Conservation (phyloP, 2,113 vertebrate genomes). For the Mungos mungo region DNA sequence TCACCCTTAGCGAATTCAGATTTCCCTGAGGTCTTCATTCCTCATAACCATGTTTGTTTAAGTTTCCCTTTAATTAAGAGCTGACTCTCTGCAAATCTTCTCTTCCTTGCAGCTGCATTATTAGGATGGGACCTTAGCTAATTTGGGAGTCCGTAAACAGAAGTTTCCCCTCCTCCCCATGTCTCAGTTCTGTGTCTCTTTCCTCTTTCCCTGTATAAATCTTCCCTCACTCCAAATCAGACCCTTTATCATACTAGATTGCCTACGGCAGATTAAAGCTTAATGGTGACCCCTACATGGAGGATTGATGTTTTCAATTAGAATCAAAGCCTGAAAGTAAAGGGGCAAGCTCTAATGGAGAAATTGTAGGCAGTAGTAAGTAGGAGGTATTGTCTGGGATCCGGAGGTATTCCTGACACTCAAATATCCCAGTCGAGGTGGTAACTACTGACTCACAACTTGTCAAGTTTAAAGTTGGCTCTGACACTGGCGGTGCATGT, state of each 20-base stretch:
- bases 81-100: constrained; percentile 40
- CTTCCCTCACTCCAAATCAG: constrained; percentile 1
- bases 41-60: constrained; percentile 57
- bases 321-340: constrained; percentile 40
- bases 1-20: constrained; percentile 54
- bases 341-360: neutral
- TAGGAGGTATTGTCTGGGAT: neutral
- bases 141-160: constrained; percentile 23
- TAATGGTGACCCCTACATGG: neutral
- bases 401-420: neutral
- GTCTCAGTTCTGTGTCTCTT: constrained; percentile 14
- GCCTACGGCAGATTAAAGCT: neutral
- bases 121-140: constrained; percentile 43
- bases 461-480: constrained; percentile 28
- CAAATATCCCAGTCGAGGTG: neutral
- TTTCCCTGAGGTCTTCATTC: constrained; percentile 12
- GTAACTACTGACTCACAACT: neutral
- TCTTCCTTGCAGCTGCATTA: constrained; percentile 39
- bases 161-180: neutral
- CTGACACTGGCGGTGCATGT: neutral
- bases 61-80: constrained; percentile 67
- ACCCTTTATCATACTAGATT: neutral
- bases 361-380: neutral
- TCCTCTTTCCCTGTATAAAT: neutral
- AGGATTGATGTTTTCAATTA: constrained; percentile 34